Evolutionary conservation across 2,888 invertebrate species (phyloP).

Genomic region (Pyrrhia umbra): DNA sequence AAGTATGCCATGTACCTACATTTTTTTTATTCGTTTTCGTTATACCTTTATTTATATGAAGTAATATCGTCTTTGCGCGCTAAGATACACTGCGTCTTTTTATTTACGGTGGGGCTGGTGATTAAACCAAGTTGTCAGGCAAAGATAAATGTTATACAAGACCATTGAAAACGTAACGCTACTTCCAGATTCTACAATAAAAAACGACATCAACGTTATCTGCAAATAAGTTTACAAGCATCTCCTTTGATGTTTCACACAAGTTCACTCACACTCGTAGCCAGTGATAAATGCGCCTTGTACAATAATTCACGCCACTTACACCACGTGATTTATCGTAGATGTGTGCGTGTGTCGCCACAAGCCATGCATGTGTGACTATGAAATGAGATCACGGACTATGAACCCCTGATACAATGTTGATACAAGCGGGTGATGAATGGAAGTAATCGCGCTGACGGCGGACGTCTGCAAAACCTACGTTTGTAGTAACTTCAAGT

Average conservation of each 20-base stretch:
- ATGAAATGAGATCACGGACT: slow-evolving; percentile 70
- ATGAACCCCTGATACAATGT: slow-evolving; percentile 65
- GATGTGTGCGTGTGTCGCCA: slow-evolving; percentile 30
- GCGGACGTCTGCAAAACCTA: slow-evolving; percentile 13
- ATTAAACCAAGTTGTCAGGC: too few species aligned
- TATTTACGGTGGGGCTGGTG: too few species aligned
- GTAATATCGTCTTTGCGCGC: too few species aligned
- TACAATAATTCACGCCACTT: slow-evolving; percentile 57
- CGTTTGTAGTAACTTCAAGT: slow-evolving; percentile 10
- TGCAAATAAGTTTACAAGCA: slow-evolving; percentile 27
- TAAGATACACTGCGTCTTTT: too few species aligned
- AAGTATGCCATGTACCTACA: too few species aligned
- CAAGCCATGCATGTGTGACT: slow-evolving; percentile 30
- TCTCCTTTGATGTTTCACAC: slow-evolving; percentile 58
- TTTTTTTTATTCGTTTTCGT: too few species aligned
- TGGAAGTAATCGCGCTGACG: slow-evolving; percentile 43
- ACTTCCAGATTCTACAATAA: slow-evolving; percentile 38
- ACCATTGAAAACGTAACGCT: neutral
- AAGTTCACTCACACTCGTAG: slow-evolving; percentile 44
- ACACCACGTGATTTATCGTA: slow-evolving; percentile 48
- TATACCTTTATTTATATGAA: too few species aligned
- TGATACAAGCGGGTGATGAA: slow-evolving; percentile 56
- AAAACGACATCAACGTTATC: slow-evolving; percentile 29
- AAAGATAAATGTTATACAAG: too few species aligned
- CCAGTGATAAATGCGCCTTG: slow-evolving; percentile 45